Evolutionary conservation across 2,797 vertebrate species (phyloP).

Genomic region (Helostoma temminkii): DNA sequence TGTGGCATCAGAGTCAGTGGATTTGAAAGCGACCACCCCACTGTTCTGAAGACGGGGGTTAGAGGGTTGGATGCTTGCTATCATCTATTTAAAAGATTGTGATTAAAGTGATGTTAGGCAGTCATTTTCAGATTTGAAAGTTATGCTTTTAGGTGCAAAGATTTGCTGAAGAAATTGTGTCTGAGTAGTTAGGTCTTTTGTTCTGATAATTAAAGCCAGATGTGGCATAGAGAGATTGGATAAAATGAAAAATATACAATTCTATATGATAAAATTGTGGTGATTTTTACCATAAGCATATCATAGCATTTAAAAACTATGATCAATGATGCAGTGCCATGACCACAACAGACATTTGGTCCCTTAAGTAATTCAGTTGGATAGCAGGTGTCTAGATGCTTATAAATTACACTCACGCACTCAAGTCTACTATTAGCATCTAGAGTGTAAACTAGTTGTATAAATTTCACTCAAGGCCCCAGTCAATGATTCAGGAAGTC

Average conservation of each 20-base stretch:
- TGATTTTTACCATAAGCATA: conserved; percentile 7
- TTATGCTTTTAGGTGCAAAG: conserved; percentile 28
- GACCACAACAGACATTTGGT: conserved; percentile 13
- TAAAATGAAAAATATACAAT: not conserved
- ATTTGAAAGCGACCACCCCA: conserved; percentile 39
- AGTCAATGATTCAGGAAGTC: conserved; percentile 65
- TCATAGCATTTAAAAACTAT: conserved; percentile 4
- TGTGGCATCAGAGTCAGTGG: conserved; percentile 49
- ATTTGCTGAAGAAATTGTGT: conserved; percentile 23
- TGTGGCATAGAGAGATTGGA: conserved; percentile 11
- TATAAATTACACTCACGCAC: conserved; percentile 1
- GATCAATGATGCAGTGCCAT: not conserved
- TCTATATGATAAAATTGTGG: conserved; percentile 22
- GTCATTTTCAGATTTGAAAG: conserved; percentile 36
- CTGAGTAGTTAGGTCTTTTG: conserved; percentile 17
- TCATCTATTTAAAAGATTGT: conserved; percentile 44
- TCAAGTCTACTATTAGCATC: conserved; percentile 9
- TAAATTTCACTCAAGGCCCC: conserved; percentile 41
- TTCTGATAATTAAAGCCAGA: conserved; percentile 18
- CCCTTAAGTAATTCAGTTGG: conserved; percentile 23
- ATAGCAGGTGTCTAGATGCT: conserved; percentile 13
- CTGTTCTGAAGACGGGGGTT: conserved; percentile 34
- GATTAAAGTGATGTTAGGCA: conserved; percentile 30
- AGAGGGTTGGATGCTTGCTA: conserved; percentile 42
- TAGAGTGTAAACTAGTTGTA: not conserved